Conservation (phyloP, 2,113 vertebrate genomes). For the Vimba vimba region DNA sequence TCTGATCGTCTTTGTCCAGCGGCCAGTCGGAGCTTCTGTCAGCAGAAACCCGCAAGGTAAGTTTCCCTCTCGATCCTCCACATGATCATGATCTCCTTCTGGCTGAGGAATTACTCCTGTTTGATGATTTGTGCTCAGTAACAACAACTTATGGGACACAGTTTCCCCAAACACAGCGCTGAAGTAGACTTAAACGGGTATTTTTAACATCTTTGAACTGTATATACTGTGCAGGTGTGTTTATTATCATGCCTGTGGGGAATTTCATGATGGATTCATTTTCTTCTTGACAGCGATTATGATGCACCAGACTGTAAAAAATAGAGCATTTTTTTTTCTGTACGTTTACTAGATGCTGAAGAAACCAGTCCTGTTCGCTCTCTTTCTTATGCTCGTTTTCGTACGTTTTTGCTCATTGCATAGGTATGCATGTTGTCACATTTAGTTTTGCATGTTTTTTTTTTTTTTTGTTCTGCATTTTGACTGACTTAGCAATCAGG, state of each 20-base stretch:
- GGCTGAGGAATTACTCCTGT: background rate
- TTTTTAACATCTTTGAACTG: background rate
- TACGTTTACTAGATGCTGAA: background rate
- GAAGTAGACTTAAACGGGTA: background rate
- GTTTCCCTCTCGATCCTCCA: background rate
- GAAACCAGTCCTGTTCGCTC: background rate
- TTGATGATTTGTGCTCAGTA: background rate
- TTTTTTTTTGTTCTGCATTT: background rate
- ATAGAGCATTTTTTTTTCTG: background rate
- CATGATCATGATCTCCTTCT: conserved; percentile 6
- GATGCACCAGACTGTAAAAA: background rate
- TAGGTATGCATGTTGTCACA: background rate
- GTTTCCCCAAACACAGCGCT: background rate
- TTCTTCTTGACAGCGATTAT: background rate
- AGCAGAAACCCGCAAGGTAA: conserved; percentile 91
- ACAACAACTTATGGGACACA: background rate
- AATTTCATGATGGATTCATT: conserved; percentile 1
- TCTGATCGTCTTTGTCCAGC: conserved; percentile 86
- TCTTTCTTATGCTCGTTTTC: background rate
- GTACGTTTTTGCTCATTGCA: background rate
- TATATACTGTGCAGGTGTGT: conserved; percentile 11
- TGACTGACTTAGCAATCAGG: background rate
- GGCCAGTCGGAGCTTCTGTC: conserved; percentile 80
- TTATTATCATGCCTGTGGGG: background rate
- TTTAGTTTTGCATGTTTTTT: background rate